A percentile compares a stretch with the other conserved stretches of the same genome.
These are phyloP conservation scores for Neocloeon triangulifer DNA, from an alignment of 1,140 invertebrate genomes.

Conservation along the genomic window DNA sequence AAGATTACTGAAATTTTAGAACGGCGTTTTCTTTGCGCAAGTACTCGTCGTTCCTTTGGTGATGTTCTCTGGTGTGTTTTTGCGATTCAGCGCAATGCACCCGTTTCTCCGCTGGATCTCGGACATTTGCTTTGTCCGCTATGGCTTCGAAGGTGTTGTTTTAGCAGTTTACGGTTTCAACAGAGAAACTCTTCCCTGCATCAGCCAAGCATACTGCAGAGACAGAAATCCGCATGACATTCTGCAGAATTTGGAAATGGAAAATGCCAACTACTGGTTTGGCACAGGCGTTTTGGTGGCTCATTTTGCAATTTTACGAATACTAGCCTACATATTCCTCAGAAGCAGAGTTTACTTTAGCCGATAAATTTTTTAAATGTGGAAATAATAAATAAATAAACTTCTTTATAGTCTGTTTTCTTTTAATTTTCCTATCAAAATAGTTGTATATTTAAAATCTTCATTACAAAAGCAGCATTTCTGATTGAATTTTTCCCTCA, in stretches of 20 bases:
- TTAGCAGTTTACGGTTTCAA: slow-evolving; percentile 51
- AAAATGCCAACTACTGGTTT: slow-evolving; percentile 30
- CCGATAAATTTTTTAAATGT: too few species aligned
- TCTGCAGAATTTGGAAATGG: slow-evolving; percentile 45
- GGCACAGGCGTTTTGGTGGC: slow-evolving; percentile 28
- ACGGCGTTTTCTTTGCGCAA: slow-evolving; percentile 50
- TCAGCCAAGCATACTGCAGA: slow-evolving; percentile 37
- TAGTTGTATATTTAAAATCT: too few species aligned
- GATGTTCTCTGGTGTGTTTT: slow-evolving; percentile 37
- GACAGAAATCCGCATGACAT: slow-evolving; percentile 33
- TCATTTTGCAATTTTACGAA: slow-evolving; percentile 26
- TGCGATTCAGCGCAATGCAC: slow-evolving; percentile 51
- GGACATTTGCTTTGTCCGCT: slow-evolving; percentile 49
- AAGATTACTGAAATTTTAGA: too few species aligned
- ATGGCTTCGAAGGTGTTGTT: slow-evolving; percentile 45
- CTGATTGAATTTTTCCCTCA: too few species aligned
- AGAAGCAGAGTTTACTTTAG: too few species aligned
- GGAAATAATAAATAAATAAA: too few species aligned
- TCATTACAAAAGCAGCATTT: too few species aligned
- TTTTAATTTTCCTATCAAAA: too few species aligned
- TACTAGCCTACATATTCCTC: slow-evolving; percentile 32
- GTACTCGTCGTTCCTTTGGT: slow-evolving; percentile 33
- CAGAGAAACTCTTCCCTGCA: slow-evolving; percentile 32
- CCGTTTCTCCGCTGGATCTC: slow-evolving; percentile 34
- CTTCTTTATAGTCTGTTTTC: too few species aligned